Evolutionary conservation across 2,113 vertebrate species (phyloP).

Genomic region (Calidris pygmaea): DNA sequence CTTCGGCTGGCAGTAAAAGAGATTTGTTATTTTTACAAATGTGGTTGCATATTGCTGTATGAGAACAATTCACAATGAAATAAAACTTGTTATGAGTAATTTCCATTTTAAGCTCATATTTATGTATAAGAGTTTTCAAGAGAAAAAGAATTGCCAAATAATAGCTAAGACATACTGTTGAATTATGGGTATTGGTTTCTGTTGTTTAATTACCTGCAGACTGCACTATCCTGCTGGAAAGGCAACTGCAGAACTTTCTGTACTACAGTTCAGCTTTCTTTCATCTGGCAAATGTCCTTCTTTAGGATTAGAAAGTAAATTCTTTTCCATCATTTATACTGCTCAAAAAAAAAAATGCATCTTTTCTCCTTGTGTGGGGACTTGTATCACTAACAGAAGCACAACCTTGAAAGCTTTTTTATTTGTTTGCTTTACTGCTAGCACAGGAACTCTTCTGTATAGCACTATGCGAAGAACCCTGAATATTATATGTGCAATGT

Average conservation of each 20-base stretch:
- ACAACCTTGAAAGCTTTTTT: background rate
- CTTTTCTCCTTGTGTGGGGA: background rate
- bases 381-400: background rate
- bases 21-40: background rate
- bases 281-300: background rate
- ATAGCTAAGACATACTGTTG: background rate
- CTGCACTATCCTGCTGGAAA: background rate
- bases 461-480: background rate
- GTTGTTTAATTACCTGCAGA: slow-evolving; percentile 25
- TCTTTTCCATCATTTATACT: background rate
- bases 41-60: background rate
- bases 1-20: background rate
- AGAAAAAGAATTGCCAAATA: slow-evolving; percentile 13
- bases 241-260: background rate
- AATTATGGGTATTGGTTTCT: slow-evolving; percentile 11
- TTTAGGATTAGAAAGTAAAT: background rate
- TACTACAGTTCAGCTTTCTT: background rate
- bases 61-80: slow-evolving; percentile 24
- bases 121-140: background rate
- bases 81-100: background rate
- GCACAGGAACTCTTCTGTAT: background rate
- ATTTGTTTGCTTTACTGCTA: background rate
- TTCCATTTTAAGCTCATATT: slow-evolving; percentile 3
- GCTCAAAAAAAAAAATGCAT: background rate
- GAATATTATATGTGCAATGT: background rate